These are phyloP conservation scores for Eulemur rubriventer DNA, from an alignment of 2,797 vertebrate genomes.

Conservation along the genomic window DNA sequence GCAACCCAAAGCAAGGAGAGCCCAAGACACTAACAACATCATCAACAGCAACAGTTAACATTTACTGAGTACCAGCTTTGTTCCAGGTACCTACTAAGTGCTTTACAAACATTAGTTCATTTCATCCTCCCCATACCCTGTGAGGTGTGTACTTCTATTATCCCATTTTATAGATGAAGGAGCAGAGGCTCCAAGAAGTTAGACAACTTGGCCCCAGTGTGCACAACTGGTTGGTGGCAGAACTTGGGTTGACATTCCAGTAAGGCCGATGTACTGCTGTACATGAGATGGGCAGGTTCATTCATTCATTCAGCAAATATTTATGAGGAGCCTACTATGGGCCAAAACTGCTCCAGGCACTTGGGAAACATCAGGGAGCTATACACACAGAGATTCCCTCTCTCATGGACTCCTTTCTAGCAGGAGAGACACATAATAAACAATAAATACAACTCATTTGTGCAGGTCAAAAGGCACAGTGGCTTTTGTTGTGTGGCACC, in stretches of 20 bases:
- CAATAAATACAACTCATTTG: not conserved
- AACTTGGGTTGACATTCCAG: not conserved
- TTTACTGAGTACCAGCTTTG: not conserved
- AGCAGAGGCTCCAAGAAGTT: not conserved
- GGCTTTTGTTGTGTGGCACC: not conserved
- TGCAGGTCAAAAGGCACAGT: not conserved
- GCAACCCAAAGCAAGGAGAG: slow-evolving; percentile 7
- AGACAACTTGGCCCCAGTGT: not conserved
- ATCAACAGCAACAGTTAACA: not conserved
- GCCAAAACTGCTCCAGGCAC: not conserved
- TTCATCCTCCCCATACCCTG: not conserved
- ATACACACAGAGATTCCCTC: not conserved
- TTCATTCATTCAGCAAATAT: not conserved
- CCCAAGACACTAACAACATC: not conserved
- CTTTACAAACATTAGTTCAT: not conserved
- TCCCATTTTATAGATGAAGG: slow-evolving; percentile 8
- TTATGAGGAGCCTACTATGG: not conserved
- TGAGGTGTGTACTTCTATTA: not conserved
- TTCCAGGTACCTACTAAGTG: not conserved
- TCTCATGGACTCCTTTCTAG: not conserved
- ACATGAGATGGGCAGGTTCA: not conserved
- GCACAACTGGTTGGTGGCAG: not conserved
- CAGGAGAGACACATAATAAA: not conserved
- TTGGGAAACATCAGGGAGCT: slow-evolving; percentile 12
- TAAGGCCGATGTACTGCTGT: not conserved